A percentile compares a stretch with the other conserved stretches of the same genome.
Evolutionary conservation across 2,888 invertebrate genomes (phyloP).

Genomic region (Chymomyza caudatula): DNA sequence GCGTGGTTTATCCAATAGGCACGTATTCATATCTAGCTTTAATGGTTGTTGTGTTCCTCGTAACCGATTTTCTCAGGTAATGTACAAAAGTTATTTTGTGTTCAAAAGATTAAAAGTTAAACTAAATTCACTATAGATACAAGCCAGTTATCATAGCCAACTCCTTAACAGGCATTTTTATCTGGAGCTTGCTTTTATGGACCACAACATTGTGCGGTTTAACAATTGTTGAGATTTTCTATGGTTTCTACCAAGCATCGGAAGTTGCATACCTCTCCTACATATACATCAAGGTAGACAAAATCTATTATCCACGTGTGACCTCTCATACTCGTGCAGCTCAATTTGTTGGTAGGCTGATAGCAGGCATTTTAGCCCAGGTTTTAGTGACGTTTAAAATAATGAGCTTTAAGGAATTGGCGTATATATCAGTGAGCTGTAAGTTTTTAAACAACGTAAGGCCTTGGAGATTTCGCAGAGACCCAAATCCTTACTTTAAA

Average conservation of each 20-base stretch:
- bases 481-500: no score
- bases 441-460: conserved; percentile 41
- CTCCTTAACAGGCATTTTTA: conserved; percentile 84
- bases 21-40: conserved; percentile 91
- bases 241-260: conserved; percentile 91
- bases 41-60: conserved; percentile 86
- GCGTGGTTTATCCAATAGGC: conserved; percentile 88
- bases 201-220: conserved; percentile 85
- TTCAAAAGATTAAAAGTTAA: background rate
- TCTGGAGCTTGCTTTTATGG: conserved; percentile 88
- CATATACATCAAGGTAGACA: conserved; percentile 91
- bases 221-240: conserved; percentile 84
- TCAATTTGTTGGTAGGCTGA: conserved; percentile 83
- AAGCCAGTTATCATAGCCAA: conserved; percentile 92
- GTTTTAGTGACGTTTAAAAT: conserved; percentile 81
- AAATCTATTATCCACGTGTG: conserved; percentile 84
- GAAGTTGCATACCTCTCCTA: conserved; percentile 96
- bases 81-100: background rate
- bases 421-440: conserved; percentile 84
- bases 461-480: background rate
- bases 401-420: conserved; percentile 83
- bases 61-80: conserved; percentile 86
- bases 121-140: conserved; percentile 80
- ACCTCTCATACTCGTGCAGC: conserved; percentile 87
- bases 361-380: conserved; percentile 83